Base-by-base conservation (phyloP, 2,797 vertebrate species). In the Tapirus indicus region DNA sequence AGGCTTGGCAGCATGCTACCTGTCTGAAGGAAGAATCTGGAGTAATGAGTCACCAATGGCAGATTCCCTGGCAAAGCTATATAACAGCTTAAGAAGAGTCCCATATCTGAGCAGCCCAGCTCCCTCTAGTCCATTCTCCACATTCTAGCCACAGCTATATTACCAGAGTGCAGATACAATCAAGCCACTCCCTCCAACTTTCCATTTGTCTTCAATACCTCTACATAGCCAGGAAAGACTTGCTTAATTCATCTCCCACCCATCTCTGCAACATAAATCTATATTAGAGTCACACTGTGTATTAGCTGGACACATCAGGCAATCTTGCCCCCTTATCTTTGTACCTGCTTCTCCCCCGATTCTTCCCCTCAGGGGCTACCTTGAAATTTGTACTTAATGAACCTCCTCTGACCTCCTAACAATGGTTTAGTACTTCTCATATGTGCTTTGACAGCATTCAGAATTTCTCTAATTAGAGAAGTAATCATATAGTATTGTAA, bases 101-200 rank as follows among this genome's bases (percentile, higher is more conserved):
- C 32, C 13, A 7, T 2, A 4, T 32, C 10, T 56, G 27, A 66
- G 52, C 23, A 75, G 7, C 3, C 1, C 2, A 7, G 23, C 4
- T 3, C 7, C 32, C 17, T 54, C 16, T 2, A 44, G 29, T 29
- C 52, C 27, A 17, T 25, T 79, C 6, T 74, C 9, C 17, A 54
- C 17, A 52, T 2, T 66, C n/a, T 0, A 35, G 49, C 8, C 27
- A n/a, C 12, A 21, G n/a, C n/a, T 32, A 18, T 1, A 23, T 47
- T 18, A 74, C 7, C 12, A 29, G 1, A 86, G 7, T 18, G 20
- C 12, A 35, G 82, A 27, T 20, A 11, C 13, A 5, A 32, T 47
- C 3, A 52, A 44, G 11, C 1, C 6, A 27, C 18, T 21, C 14
- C 44, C 29, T 54, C 20, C 21, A 71, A 54, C 17, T 23, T 91